Conservation (phyloP, 2,113 vertebrate genomes). For the Trematomus loennbergii region DNA sequence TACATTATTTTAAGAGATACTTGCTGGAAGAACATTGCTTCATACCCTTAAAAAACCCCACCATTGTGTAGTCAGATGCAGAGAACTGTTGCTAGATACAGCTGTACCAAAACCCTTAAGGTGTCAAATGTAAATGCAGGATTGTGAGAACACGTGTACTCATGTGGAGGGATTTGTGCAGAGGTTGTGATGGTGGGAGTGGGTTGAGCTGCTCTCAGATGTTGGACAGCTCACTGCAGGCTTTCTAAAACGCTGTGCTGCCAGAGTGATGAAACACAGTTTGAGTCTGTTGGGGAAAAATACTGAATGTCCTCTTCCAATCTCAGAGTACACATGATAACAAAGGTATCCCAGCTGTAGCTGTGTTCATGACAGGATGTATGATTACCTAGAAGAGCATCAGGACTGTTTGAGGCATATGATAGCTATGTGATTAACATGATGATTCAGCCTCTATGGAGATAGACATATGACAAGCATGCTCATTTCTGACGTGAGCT, state of each 20-base stretch:
- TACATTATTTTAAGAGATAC: not conserved
- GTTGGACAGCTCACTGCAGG: slow-evolving; percentile 13
- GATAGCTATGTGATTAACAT: too few relatives aligned
- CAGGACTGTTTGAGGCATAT: too few relatives aligned
- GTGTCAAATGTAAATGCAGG: not conserved
- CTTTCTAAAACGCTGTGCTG: slow-evolving; percentile 5
- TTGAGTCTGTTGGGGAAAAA: not conserved
- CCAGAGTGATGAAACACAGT: slow-evolving; percentile 24
- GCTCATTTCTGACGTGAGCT: too few relatives aligned
- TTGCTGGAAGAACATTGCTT: not conserved
- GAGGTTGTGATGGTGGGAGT: not conserved
- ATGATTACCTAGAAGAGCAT: too few relatives aligned
- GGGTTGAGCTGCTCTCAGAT: slow-evolving; percentile 2
- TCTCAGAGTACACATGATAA: too few relatives aligned
- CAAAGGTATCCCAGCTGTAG: too few relatives aligned
- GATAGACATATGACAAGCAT: too few relatives aligned
- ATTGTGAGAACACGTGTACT: not conserved
- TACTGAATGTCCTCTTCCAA: too few relatives aligned
- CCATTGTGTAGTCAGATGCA: not conserved
- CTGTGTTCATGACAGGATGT: too few relatives aligned
- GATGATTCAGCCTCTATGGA: too few relatives aligned
- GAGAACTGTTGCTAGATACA: not conserved
- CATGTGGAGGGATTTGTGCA: not conserved
- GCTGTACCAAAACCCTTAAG: not conserved
- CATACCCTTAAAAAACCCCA: not conserved